Evolutionary conservation across 2,797 vertebrate species (phyloP).

Genomic region (Zenarchopterus dispar): DNA sequence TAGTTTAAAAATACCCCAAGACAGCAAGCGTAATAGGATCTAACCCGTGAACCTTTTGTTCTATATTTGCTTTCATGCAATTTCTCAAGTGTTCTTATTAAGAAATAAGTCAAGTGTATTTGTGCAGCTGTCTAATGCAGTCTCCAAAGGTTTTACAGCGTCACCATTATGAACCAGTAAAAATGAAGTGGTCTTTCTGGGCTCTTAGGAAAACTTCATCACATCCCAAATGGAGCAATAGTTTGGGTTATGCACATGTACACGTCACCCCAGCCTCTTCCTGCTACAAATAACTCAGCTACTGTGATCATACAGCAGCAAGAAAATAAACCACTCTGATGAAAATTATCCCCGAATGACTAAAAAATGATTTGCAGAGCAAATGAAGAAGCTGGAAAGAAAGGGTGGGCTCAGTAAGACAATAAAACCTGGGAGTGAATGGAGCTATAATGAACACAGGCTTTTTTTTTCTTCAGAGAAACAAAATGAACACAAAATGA

Average conservation of each 20-base stretch:
- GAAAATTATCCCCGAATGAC: slow-evolving; percentile 18
- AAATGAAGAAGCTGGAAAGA: slow-evolving; percentile 1
- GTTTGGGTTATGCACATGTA: not conserved
- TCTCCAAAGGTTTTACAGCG: slow-evolving; percentile 7
- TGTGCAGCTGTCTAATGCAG: slow-evolving; percentile 9
- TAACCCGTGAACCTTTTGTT: not conserved
- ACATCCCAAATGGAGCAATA: not conserved
- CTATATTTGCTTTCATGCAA: slow-evolving; percentile 24
- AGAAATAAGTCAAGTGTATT: slow-evolving; percentile 46
- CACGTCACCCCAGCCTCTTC: not conserved
- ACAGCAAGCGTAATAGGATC: not conserved
- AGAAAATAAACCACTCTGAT: slow-evolving; percentile 10
- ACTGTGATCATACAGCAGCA: slow-evolving; percentile 4
- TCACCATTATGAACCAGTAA: slow-evolving; percentile 35
- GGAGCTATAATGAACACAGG: not conserved
- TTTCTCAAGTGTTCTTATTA: slow-evolving; percentile 24
- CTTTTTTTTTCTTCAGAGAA: slow-evolving; percentile 6
- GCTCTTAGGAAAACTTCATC: slow-evolving; percentile 4
- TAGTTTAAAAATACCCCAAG: slow-evolving; percentile 1
- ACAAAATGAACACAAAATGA: slow-evolving; percentile 4
- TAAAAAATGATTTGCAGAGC: slow-evolving; percentile 7
- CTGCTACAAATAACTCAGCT: not conserved
- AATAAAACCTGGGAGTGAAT: slow-evolving; percentile 10
- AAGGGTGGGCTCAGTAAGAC: slow-evolving; percentile 1
- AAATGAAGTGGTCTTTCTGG: slow-evolving; percentile 25